Conservation (phyloP, 2,888 invertebrate species). For the Dorcus parallelipipedus region DNA sequence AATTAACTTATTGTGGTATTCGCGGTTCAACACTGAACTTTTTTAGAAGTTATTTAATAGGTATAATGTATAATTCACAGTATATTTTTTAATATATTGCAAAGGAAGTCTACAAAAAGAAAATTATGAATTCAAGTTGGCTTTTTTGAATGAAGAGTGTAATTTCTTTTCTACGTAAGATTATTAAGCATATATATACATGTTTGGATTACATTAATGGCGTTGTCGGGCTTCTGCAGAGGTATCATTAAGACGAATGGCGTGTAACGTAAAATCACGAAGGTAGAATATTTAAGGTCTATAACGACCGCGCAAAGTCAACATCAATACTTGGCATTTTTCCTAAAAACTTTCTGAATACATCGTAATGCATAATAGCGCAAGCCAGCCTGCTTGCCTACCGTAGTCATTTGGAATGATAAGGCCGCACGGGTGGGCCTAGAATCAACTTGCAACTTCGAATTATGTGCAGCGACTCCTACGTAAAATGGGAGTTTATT, state of each 20-base stretch:
- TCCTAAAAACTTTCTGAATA: constrained; percentile 12
- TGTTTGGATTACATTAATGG: constrained; percentile 15
- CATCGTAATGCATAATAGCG: background rate
- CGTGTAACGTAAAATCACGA: constrained; percentile 46
- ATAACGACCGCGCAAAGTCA: constrained; percentile 30
- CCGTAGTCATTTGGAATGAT: background rate
- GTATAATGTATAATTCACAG: too few relatives aligned
- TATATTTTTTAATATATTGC: too few relatives aligned
- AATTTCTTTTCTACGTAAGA: too few relatives aligned
- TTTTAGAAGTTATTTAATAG: too few relatives aligned
- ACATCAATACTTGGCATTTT: constrained; percentile 25
- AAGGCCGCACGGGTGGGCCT: constrained; percentile 9
- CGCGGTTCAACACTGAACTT: too few relatives aligned
- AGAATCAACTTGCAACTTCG: constrained; percentile 32
- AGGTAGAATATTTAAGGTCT: constrained; percentile 33
- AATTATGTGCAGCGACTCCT: constrained; percentile 18
- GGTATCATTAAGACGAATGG: constrained; percentile 48
- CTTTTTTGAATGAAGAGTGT: too few relatives aligned
- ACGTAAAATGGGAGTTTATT: constrained; percentile 38
- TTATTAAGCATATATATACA: background rate
- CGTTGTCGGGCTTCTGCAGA: constrained; percentile 28
- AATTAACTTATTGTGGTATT: too few relatives aligned
- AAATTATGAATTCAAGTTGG: too few relatives aligned
- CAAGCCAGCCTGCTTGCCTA: background rate
- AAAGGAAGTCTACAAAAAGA: too few relatives aligned